Evolutionary conservation across 2,113 vertebrate species (phyloP).

Genomic region (Tachycineta bicolor): DNA sequence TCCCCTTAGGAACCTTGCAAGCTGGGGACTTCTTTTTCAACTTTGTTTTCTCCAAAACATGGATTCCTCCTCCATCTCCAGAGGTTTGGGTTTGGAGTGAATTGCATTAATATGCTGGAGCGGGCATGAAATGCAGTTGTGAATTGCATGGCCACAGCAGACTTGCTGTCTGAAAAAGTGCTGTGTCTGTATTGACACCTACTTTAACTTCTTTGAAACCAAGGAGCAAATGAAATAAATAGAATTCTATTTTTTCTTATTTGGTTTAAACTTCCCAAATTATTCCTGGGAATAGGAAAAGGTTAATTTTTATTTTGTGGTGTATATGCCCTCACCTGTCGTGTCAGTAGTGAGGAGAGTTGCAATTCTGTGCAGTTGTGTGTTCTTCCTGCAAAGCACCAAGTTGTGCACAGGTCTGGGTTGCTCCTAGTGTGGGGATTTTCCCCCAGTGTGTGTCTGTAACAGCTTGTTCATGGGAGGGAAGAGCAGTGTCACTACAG

Average conservation of each 20-base stretch:
- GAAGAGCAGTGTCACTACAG: not conserved
- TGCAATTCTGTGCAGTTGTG: not conserved
- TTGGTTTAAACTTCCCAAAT: conserved; percentile 26
- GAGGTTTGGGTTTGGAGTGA: not conserved
- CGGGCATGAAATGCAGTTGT: not conserved
- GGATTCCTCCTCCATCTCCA: not conserved
- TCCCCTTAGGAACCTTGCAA: not conserved
- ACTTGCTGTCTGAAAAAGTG: not conserved
- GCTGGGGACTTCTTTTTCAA: not conserved
- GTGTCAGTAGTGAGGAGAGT: not conserved
- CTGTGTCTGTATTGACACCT: not conserved
- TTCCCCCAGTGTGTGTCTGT: not conserved
- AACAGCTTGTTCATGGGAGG: not conserved
- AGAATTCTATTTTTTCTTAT: conserved; percentile 49
- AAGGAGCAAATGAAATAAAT: conserved; percentile 34
- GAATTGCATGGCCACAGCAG: not conserved
- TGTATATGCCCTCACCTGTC: not conserved
- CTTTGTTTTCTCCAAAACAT: not conserved
- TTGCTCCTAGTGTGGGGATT: not conserved
- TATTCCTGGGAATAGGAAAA: conserved; percentile 26
- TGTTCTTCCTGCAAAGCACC: not conserved
- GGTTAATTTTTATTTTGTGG: not conserved
- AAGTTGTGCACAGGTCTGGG: fast-evolving
- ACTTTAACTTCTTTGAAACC: conserved; percentile 10
- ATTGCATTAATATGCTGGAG: not conserved